phyloP scores from a whole-genome alignment of 2,797 vertebrate genomes.

The Percopsis omiscomaycus region DNA sequence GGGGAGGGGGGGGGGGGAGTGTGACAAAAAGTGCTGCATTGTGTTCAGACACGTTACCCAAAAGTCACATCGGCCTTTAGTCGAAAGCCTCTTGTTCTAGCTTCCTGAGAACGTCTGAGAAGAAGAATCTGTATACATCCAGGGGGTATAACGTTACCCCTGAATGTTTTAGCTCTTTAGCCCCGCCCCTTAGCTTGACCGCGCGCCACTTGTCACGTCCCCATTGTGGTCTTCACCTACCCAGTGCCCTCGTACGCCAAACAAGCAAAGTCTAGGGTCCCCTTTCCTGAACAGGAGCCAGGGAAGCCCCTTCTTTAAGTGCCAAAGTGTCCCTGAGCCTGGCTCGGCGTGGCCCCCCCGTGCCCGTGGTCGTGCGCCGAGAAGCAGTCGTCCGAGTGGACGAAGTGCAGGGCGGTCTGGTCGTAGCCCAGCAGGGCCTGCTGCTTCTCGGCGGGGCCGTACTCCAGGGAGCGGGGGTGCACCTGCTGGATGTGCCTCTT shows the following conservation, averaged over 20 bases:
- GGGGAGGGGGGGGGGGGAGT: not conserved
- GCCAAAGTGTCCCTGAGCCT: conserved; percentile 35
- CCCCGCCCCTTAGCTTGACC: not conserved
- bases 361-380: conserved; percentile 68
- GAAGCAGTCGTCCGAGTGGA: conserved; percentile 77
- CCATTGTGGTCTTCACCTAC: not conserved
- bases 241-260: not conserved
- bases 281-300: conserved; percentile 27
- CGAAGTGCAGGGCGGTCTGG: conserved; percentile 77
- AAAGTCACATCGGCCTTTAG: conserved; percentile 22
- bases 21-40: conserved; percentile 67
- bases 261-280: conserved; percentile 5
- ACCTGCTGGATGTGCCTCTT: conserved; percentile 89
- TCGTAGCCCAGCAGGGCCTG: conserved; percentile 82
- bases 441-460: conserved; percentile 81
- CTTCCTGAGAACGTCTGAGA: conserved; percentile 59
- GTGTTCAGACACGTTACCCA: conserved; percentile 45
- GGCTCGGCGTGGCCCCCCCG: conserved; percentile 18
- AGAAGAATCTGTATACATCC: too few species aligned
- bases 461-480: conserved; percentile 86
- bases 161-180: not conserved
- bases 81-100: conserved; percentile 39
- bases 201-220: not conserved
- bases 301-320: conserved; percentile 50
- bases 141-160: not conserved